phyloP scores from a whole-genome alignment of 2,797 vertebrate species.

The Alosa sapidissima region DNA sequence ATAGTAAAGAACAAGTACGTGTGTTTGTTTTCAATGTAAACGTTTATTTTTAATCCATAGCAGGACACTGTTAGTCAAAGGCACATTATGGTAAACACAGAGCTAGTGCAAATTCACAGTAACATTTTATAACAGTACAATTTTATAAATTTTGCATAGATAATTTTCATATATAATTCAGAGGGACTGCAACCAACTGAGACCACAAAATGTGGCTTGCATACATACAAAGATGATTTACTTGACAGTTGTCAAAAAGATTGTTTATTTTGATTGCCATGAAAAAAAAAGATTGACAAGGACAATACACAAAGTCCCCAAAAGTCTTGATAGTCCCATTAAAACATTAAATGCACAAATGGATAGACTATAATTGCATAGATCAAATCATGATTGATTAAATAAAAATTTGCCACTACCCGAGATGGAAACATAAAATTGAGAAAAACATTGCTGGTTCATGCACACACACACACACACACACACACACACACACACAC shows the following conservation, averaged over 20 bases:
- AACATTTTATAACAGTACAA: neutral
- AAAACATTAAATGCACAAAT: slow-evolving; percentile 57
- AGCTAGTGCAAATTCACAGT: slow-evolving; percentile 14
- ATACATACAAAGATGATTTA: neutral
- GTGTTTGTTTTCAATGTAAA: slow-evolving; percentile 74
- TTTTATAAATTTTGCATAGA: slow-evolving; percentile 32
- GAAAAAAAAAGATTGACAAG: neutral
- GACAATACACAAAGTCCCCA: neutral
- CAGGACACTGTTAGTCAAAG: slow-evolving; percentile 61
- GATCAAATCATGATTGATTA: slow-evolving; percentile 62
- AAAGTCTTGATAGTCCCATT: neutral
- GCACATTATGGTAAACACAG: slow-evolving; percentile 59
- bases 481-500: slow-evolving; percentile 43
- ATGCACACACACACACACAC: slow-evolving; percentile 19
- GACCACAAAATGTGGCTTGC: slow-evolving; percentile 1
- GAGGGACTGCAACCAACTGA: slow-evolving; percentile 33
- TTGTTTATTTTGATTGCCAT: slow-evolving; percentile 1
- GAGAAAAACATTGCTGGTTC: neutral
- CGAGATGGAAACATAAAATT: slow-evolving; percentile 32
- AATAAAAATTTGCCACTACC: slow-evolving; percentile 68
- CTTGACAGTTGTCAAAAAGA: neutral
- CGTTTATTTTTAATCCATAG: slow-evolving; percentile 71
- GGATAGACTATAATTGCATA: slow-evolving; percentile 74
- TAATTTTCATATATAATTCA: slow-evolving; percentile 16
- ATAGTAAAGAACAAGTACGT: slow-evolving; percentile 3